Evolutionary conservation across 2,888 invertebrate genomes (phyloP).

Genomic region (Carpatolechia fugitivella): DNA sequence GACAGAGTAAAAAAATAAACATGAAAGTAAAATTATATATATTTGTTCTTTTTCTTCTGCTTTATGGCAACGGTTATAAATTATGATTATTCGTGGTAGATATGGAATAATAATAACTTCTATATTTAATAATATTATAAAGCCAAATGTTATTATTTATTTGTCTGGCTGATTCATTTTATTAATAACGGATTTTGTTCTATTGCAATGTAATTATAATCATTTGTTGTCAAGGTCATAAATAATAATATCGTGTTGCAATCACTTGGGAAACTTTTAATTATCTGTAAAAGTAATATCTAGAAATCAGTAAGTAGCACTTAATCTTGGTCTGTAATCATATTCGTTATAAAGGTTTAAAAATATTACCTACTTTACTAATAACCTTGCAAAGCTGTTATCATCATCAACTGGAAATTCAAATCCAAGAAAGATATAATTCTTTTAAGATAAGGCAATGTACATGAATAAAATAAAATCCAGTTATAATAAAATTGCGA

Average conservation of each 20-base stretch:
- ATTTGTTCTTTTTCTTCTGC: no score
- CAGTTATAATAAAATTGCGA: no score
- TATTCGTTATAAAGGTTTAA: not conserved
- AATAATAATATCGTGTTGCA: no score
- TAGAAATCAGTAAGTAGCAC: not conserved
- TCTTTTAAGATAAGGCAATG: not conserved
- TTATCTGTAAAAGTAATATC: not conserved
- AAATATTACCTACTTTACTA: not conserved
- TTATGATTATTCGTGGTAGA: not conserved
- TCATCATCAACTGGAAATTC: not conserved
- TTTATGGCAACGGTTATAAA: no score
- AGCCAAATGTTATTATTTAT: not conserved
- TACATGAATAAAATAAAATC: not conserved
- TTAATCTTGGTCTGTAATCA: not conserved
- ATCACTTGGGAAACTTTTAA: no score
- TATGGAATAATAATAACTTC: not conserved
- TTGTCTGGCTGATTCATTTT: no score
- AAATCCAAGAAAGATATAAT: not conserved
- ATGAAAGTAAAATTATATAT: no score
- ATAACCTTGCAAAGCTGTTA: not conserved
- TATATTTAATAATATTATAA: not conserved
- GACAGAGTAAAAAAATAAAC: no score
- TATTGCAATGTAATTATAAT: no score
- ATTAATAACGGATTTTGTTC: no score
- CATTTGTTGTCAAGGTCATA: no score